A percentile compares a stretch with the other conserved stretches of the same genome.
Evolutionary conservation across 2,888 invertebrate species (phyloP).

Genomic region (Crepidodera aurea): DNA sequence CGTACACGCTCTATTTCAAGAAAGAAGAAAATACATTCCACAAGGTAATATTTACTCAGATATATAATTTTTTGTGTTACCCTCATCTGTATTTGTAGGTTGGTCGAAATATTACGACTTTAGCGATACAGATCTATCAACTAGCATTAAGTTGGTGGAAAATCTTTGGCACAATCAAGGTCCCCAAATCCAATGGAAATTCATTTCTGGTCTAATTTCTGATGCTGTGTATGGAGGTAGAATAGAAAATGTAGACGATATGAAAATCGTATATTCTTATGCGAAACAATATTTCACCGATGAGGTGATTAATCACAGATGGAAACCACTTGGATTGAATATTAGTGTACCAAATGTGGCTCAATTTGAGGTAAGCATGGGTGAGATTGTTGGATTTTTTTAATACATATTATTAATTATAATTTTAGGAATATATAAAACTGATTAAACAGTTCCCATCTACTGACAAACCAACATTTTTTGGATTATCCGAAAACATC

Average conservation of each 20-base stretch:
- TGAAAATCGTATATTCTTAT: slow-evolving; percentile 72
- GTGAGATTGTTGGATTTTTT: no score
- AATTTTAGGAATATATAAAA: slow-evolving; percentile 70
- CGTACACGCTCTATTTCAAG: slow-evolving; percentile 89
- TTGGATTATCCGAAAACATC: slow-evolving; percentile 88
- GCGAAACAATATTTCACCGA: slow-evolving; percentile 69
- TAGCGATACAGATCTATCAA: slow-evolving; percentile 80
- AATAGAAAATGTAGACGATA: slow-evolving; percentile 81
- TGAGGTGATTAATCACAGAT: slow-evolving; percentile 68
- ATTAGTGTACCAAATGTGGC: slow-evolving; percentile 65
- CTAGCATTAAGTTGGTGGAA: slow-evolving; percentile 72
- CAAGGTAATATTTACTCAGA: no score
- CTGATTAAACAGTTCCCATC: slow-evolving; percentile 74
- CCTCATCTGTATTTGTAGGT: slow-evolving; percentile 62
- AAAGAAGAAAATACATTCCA: slow-evolving; percentile 90
- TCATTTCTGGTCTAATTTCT: slow-evolving; percentile 78
- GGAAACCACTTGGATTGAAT: slow-evolving; percentile 65
- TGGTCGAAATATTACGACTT: slow-evolving; percentile 93
- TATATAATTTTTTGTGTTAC: not conserved
- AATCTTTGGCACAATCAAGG: slow-evolving; percentile 57
- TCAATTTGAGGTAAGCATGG: slow-evolving; percentile 63
- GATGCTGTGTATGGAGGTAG: slow-evolving; percentile 87
- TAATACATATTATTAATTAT: no score
- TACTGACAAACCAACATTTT: slow-evolving; percentile 76
- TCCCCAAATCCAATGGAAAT: slow-evolving; percentile 71